These are phyloP conservation scores for Autographa gamma DNA, from an alignment of 2,888 invertebrate genomes.

Conservation along the genomic window DNA sequence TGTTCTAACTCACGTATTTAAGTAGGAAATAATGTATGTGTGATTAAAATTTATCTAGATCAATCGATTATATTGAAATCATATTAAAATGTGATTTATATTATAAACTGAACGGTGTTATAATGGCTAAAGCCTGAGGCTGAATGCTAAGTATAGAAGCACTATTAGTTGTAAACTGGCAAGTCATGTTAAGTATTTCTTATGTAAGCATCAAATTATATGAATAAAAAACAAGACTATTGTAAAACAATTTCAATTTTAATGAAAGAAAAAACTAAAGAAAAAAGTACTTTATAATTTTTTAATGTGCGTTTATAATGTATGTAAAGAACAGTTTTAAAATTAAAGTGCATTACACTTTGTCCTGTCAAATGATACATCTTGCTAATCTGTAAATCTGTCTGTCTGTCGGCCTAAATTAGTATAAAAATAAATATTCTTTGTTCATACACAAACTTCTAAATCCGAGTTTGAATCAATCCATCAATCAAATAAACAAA, in stretches of 20 bases:
- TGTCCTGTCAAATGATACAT: slow-evolving; percentile 13
- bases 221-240: background rate
- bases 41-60: background rate
- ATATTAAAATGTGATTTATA: slow-evolving; percentile 4
- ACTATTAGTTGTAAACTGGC: background rate
- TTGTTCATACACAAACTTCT: slow-evolving; percentile 30
- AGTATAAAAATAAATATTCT: slow-evolving; percentile 32
- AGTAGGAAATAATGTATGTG: background rate
- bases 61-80: background rate
- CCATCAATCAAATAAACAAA: slow-evolving; percentile 47
- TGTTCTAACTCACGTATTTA: too few species aligned
- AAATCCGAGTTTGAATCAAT: slow-evolving; percentile 24
- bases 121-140: background rate
- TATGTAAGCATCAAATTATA: background rate
- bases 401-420: slow-evolving; percentile 21
- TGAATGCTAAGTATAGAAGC: background rate
- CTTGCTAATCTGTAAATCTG: slow-evolving; percentile 18
- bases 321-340: background rate
- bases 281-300: background rate
- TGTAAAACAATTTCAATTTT: background rate
- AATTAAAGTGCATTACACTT: background rate
- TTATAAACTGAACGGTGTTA: slow-evolving; percentile 1
- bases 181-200: background rate
- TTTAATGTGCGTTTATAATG: background rate
- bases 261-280: background rate